phyloP scores from a whole-genome alignment of 2,888 invertebrate species.

The Apocheima hispidaria region DNA sequence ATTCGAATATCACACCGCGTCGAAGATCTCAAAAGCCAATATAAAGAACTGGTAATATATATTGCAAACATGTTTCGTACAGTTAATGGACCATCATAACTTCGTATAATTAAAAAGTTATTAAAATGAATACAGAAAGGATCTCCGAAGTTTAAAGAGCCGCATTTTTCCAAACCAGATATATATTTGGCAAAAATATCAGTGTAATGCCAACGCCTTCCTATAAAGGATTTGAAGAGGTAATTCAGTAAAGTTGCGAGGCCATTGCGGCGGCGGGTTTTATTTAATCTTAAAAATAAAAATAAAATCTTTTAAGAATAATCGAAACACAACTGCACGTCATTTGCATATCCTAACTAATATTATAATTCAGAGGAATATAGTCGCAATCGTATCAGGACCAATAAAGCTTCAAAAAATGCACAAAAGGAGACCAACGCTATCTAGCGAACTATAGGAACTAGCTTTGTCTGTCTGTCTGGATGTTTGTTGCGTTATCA shows the following conservation, averaged over 20 bases:
- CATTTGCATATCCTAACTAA: no score
- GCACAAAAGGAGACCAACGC: no score
- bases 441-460: no score
- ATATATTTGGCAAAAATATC: constrained; percentile 20
- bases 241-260: constrained; percentile 24
- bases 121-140: constrained; percentile 3
- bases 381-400: no score
- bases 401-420: no score
- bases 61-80: neutral
- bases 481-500: no score
- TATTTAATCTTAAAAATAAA: constrained; percentile 11
- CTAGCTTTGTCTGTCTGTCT: no score
- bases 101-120: constrained; percentile 8
- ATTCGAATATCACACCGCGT: neutral
- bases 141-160: constrained; percentile 8
- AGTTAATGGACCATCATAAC: constrained; percentile 10
- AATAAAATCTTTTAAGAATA: neutral
- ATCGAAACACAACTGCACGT: neutral
- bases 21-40: neutral
- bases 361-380: no score
- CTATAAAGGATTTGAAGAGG: constrained; percentile 27
- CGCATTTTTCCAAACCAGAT: constrained; percentile 15
- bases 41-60: neutral
- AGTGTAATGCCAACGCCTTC: constrained; percentile 15
- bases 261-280: constrained; percentile 16